Percentiles rank a stretch among this genome's conserved stretches.
These are phyloP conservation scores for Dipodomys spectabilis DNA, from an alignment of 2,113 vertebrate genomes.

Conservation along the genomic window DNA sequence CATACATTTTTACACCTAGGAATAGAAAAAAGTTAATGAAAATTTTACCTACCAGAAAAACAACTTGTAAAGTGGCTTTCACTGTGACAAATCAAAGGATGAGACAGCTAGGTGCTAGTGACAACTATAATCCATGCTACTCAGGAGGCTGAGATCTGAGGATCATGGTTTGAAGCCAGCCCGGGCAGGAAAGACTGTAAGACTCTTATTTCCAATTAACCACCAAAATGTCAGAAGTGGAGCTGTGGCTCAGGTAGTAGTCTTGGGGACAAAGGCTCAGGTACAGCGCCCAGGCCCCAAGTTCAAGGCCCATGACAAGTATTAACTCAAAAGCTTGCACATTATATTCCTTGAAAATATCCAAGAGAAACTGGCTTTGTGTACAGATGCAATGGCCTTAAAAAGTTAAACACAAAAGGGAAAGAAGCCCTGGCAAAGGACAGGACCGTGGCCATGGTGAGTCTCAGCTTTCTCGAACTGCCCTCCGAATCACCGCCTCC, in stretches of 20 bases:
- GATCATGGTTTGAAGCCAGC: too few relatives aligned
- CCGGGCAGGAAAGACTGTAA: too few relatives aligned
- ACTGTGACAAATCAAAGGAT: constrained; percentile 38
- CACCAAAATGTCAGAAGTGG: too few relatives aligned
- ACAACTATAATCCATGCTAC: too few relatives aligned
- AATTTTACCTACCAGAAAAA: background rate
- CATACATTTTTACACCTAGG: background rate
- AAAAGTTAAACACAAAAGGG: background rate
- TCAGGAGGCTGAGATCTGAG: too few relatives aligned
- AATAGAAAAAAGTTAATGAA: background rate
- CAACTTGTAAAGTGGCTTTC: background rate
- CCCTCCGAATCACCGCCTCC: background rate
- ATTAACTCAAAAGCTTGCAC: constrained; percentile 39
- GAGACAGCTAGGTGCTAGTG: background rate
- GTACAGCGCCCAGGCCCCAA: too few relatives aligned
- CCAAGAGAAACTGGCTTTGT: constrained; percentile 25
- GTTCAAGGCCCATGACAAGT: background rate
- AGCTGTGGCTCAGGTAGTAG: too few relatives aligned
- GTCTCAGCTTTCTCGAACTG: background rate
- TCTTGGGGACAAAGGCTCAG: too few relatives aligned
- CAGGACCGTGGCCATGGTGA: background rate
- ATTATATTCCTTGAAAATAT: background rate
- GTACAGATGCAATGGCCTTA: background rate
- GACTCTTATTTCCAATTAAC: too few relatives aligned
- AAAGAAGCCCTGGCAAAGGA: background rate